Evolutionary conservation across 2,113 vertebrate genomes (phyloP).

Genomic region (Odobenus rosmarus): DNA sequence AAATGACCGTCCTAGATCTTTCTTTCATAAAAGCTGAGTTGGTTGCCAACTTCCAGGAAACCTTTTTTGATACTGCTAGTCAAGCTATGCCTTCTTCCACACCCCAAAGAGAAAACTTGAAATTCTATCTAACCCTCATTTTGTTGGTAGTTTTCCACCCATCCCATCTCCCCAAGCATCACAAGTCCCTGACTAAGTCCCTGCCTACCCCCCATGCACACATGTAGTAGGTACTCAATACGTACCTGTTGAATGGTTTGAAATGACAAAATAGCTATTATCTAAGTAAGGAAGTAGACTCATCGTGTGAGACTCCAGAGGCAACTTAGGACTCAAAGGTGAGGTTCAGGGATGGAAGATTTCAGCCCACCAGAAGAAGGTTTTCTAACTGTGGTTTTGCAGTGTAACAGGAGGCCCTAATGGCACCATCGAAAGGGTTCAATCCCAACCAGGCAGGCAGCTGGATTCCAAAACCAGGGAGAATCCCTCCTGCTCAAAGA

Average conservation of each 20-base stretch:
- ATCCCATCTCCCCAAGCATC: neutral
- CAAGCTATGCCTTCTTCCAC: neutral
- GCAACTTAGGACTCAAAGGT: neutral
- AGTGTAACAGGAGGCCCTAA: neutral
- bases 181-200: neutral
- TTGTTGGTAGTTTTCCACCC: neutral
- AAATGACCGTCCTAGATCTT: neutral
- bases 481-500: neutral
- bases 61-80: neutral
- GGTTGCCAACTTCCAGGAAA: neutral
- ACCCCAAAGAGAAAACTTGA: neutral
- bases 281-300: neutral
- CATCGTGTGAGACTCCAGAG: neutral
- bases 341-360: neutral
- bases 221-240: neutral
- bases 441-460: neutral
- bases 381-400: neutral
- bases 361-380: neutral
- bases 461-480: neutral
- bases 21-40: neutral
- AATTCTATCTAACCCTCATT: neutral
- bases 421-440: neutral
- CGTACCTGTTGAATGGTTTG: neutral
- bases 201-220: neutral
- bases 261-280: neutral